Conservation (phyloP, 2,888 invertebrate genomes). For the Standfussiana lucernea region DNA sequence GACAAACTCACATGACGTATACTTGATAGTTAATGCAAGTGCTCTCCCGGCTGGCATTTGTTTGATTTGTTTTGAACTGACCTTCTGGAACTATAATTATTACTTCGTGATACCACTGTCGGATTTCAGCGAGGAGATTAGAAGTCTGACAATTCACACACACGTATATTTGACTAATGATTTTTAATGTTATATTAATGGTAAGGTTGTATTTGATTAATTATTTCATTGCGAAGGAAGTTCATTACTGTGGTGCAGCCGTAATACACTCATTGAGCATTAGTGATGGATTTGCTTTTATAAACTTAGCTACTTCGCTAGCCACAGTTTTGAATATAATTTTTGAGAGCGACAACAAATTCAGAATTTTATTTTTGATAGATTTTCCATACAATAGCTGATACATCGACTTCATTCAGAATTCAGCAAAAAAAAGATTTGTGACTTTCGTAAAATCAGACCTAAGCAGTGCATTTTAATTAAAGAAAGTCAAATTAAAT, state of each 20-base stretch:
- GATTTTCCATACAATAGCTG: too few species aligned
- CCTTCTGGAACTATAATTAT: background rate
- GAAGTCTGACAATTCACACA: slow-evolving; percentile 17
- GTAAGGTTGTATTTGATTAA: slow-evolving; percentile 19
- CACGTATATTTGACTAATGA: slow-evolving; percentile 38
- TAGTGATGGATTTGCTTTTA: background rate
- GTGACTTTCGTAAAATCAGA: too few species aligned
- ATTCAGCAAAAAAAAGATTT: too few species aligned
- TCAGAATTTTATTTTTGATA: too few species aligned
- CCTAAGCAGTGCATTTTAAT: too few species aligned
- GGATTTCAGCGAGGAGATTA: slow-evolving; percentile 14
- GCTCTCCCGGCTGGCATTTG: background rate
- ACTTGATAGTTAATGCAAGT: too few species aligned
- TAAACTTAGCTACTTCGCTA: background rate
- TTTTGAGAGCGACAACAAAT: background rate
- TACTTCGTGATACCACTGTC: background rate
- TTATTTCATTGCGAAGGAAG: background rate
- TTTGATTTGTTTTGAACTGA: background rate
- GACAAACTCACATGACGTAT: too few species aligned
- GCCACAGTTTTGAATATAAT: background rate
- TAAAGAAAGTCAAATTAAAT: too few species aligned
- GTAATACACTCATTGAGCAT: background rate
- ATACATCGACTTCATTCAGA: too few species aligned
- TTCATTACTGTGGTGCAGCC: background rate
- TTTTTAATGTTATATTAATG: slow-evolving; percentile 30